Conservation (phyloP, 2,113 vertebrate genomes). For the Blennius ocellaris region DNA sequence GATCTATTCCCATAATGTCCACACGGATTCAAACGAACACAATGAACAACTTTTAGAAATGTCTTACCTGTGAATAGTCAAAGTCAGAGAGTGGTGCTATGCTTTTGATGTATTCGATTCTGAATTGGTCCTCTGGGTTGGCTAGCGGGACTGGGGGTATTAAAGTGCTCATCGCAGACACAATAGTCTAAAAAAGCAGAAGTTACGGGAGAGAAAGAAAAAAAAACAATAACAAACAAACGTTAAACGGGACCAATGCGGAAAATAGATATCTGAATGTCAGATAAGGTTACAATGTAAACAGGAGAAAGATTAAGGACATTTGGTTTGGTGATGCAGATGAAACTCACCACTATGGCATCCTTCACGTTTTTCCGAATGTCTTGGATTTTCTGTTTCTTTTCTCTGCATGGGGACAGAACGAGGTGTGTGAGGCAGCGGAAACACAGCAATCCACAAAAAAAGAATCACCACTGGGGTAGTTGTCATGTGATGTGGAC, state of each 20-base stretch:
- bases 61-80: slow-evolving; percentile 96
- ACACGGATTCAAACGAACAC: not conserved
- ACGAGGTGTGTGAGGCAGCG: slow-evolving; percentile 16
- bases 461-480: no score
- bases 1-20: not conserved
- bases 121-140: slow-evolving; percentile 97
- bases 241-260: slow-evolving; percentile 63
- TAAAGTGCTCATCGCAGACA: slow-evolving; percentile 99
- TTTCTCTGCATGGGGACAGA: slow-evolving; percentile 90
- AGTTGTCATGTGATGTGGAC: not conserved
- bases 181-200: slow-evolving; percentile 90
- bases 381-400: slow-evolving; percentile 99
- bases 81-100: slow-evolving; percentile 98
- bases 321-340: slow-evolving; percentile 36
- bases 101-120: slow-evolving; percentile 99
- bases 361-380: slow-evolving; percentile 99
- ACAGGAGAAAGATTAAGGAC: slow-evolving; percentile 37
- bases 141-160: slow-evolving; percentile 97
- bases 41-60: not conserved
- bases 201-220: slow-evolving; percentile 42
- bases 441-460: not conserved
- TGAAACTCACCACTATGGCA: slow-evolving; percentile 96
- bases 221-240: slow-evolving; percentile 18
- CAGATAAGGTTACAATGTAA: slow-evolving; percentile 70
- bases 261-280: slow-evolving; percentile 52